Conservation (phyloP, 2,888 invertebrate species). For the Netelia inedita region DNA sequence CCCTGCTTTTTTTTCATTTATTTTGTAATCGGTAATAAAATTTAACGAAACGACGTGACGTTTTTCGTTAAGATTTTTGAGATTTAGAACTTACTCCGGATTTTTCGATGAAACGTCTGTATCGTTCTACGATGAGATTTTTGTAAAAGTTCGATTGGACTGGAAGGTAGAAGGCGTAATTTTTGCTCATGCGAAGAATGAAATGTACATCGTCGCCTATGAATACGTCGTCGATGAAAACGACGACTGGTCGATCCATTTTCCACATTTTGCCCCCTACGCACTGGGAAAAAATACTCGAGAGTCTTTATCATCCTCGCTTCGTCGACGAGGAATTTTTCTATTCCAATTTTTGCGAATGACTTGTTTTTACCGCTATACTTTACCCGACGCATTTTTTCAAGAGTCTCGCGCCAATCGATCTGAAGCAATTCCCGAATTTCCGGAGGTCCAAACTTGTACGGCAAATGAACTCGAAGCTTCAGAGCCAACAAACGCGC, state of each 20-base stretch:
- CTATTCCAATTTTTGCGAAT: neutral
- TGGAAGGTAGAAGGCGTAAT: slow-evolving; percentile 85
- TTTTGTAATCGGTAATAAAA: no score
- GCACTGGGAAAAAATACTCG: slow-evolving; percentile 59
- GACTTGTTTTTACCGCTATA: neutral
- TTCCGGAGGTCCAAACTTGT: slow-evolving; percentile 70
- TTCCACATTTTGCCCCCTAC: slow-evolving; percentile 85
- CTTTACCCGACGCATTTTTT: slow-evolving; percentile 79
- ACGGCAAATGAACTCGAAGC: slow-evolving; percentile 69
- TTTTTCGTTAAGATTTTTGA: no score
- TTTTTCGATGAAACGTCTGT: slow-evolving; percentile 84
- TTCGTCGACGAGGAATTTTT: no score
- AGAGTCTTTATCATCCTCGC: no score
- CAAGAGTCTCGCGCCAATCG: slow-evolving; percentile 85
- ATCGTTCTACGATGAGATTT: slow-evolving; percentile 84
- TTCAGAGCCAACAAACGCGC: slow-evolving; percentile 72
- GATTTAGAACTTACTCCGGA: slow-evolving; percentile 83
- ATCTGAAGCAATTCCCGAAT: slow-evolving; percentile 76
- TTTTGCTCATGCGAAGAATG: slow-evolving; percentile 84
- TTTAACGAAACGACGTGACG: no score
- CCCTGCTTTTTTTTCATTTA: no score
- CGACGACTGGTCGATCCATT: slow-evolving; percentile 85
- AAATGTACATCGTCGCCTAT: slow-evolving; percentile 87
- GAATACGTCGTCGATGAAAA: slow-evolving; percentile 86
- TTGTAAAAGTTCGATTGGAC: slow-evolving; percentile 84